phyloP scores from a whole-genome alignment of 2,113 vertebrate species.

The Triplophysa rosa region DNA sequence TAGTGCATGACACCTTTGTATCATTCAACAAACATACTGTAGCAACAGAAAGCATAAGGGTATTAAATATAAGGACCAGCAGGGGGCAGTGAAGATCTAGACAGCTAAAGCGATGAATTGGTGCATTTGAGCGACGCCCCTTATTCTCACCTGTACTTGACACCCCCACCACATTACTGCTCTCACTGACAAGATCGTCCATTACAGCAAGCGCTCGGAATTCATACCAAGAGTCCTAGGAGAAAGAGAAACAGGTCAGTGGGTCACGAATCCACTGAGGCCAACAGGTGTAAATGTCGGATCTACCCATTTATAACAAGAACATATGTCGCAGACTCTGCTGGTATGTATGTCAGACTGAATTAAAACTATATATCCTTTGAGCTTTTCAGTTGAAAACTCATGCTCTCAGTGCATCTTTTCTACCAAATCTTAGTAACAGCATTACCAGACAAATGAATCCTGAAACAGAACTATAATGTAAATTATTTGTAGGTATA shows the following conservation, averaged over 20 bases:
- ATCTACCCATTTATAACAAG: slow-evolving; percentile 23
- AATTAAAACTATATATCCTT: slow-evolving; percentile 32
- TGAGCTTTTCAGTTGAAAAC: neutral
- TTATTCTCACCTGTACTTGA: slow-evolving; percentile 90
- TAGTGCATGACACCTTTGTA: neutral
- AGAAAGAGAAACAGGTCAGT: slow-evolving; percentile 52
- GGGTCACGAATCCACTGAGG: slow-evolving; percentile 27
- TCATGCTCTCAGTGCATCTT: neutral
- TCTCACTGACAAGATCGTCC: slow-evolving; percentile 98
- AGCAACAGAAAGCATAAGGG: slow-evolving; percentile 10
- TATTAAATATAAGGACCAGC: slow-evolving; percentile 39
- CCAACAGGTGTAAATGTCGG: slow-evolving; percentile 7
- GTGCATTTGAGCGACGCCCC: slow-evolving; percentile 29
- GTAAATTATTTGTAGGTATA: no score
- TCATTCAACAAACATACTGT: neutral
- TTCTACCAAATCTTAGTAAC: no score
- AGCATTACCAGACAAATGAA: no score
- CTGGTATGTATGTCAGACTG: slow-evolving; percentile 24
- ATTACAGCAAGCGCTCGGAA: slow-evolving; percentile 97
- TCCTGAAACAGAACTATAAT: no score
- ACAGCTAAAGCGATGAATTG: slow-evolving; percentile 41
- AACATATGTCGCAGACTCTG: slow-evolving; percentile 21
- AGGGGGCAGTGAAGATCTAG: slow-evolving; percentile 47
- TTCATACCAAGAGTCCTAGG: slow-evolving; percentile 97
- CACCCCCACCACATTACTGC: slow-evolving; percentile 96